Evolutionary conservation across 1,140 invertebrate genomes (phyloP).

Genomic region (Papilio glaucus): DNA sequence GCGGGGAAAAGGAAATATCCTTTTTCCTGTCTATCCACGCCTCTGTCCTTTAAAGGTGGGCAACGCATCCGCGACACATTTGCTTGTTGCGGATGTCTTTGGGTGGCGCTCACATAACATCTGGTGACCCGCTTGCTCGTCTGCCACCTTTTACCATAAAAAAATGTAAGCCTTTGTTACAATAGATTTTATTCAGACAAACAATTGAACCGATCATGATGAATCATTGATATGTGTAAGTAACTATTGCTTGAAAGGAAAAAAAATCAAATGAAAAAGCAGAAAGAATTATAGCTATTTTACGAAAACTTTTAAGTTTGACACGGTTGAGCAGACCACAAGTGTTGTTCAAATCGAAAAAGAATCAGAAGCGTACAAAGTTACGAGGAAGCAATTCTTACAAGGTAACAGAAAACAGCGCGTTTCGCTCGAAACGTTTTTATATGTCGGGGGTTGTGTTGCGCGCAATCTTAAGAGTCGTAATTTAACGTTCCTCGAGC

Average conservation of each 20-base stretch:
- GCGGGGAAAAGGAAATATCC: too few relatives aligned
- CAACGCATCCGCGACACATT: too few relatives aligned
- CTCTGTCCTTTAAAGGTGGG: too few relatives aligned
- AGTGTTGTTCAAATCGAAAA: conserved; percentile 11
- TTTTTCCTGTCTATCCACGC: too few relatives aligned
- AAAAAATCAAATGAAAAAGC: neutral
- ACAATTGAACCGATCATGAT: neutral
- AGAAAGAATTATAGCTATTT: neutral
- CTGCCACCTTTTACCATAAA: too few relatives aligned
- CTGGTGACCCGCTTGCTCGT: too few relatives aligned
- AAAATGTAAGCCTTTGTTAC: neutral
- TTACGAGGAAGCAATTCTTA: conserved; percentile 12
- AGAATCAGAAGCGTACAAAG: conserved; percentile 22
- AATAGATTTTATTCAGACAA: neutral
- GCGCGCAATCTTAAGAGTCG: conserved; percentile 47
- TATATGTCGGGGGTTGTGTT: conserved; percentile 32
- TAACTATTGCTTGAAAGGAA: neutral
- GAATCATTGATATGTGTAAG: neutral
- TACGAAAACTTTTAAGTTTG: neutral
- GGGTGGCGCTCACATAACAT: too few relatives aligned
- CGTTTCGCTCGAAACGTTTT: conserved; percentile 28
- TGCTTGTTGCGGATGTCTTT: too few relatives aligned
- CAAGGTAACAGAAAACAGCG: conserved; percentile 7
- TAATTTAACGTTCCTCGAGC: conserved; percentile 47
- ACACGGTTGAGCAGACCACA: neutral